Evolutionary conservation across 2,888 invertebrate genomes (phyloP), one percentile per base, ranked within the genome.

Genomic region (Calliopum simillimum): DNA sequence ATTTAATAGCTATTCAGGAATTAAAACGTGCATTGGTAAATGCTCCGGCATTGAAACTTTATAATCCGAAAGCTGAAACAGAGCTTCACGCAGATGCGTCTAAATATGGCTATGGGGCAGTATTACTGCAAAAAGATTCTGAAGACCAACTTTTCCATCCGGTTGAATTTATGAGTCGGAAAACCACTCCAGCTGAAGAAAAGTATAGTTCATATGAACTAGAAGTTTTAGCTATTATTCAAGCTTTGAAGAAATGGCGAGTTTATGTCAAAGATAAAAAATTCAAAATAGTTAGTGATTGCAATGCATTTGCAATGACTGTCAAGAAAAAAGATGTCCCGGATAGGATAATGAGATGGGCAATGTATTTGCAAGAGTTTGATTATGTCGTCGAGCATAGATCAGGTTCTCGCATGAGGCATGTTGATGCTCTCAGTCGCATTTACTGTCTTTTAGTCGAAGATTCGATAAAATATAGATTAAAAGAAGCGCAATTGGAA

Each of bases 241-340:
- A 44, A 44, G 55, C 66, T 14, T 0, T 56, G 3, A 67, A 67
- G 44, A 67, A 59, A 14, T 67, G 56, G 47, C 58, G 82, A 12
- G 74, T 80, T 0, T 84, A 82, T 70, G 53, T 83, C 5, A 51
- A 81, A 11, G 81, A 79, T 1, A 68, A 25, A 25, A 11, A 21
- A 25, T 63, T 63, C 13, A 63, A 47, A 47, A 47, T 47, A 44
- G 2, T 61, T 5, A 80, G 79, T 0, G 81, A 63, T 16, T 61
- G 61, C n/a, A 49, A 47, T 11, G 67, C 49, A 25, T 33, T 61
- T 44, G 41, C 33, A 53, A 16, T 33, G 12, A 66, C 59, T 0
- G 49, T 70, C 23, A 58, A 33, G 4, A 71, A 67, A 41, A 43
- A 25, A 46, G 66, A 61, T 16, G 23, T 71, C 3, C 51, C 67